Base-by-base conservation (phyloP, 2,113 vertebrate genomes). In the Rhegmatorhina hoffmannsi region DNA sequence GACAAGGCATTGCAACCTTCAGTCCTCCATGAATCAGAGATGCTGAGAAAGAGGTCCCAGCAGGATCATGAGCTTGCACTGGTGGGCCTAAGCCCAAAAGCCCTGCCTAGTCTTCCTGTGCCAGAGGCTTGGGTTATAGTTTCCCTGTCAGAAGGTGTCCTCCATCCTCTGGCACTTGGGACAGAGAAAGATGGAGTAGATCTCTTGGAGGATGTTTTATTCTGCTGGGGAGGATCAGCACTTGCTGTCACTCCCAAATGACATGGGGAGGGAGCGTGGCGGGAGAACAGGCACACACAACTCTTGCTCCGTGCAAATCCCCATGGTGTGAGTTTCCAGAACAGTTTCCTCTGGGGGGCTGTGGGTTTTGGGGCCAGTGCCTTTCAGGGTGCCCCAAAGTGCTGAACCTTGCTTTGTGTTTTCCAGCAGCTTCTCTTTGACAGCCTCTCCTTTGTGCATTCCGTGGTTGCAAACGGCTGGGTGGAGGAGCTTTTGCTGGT, bases 371-470 rank as follows among this genome's bases (percentile, higher is more conserved):
- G 58, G 84, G 24, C 67, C 0, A 8, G 55, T 78, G 68, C 80
- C 59, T 80, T 60, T 59, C 79, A 95, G 89, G 79, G 5, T 83
- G 50, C 59, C 89, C 86, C 80, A 36, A 80, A 66, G 74, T 20
- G 75, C 53, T 2, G 11, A 85, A 84, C 17, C 63, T 76, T 80
- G 73, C 84, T 79, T 67, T 67, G 79, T 7, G 0, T 90, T 91
- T 93, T 83, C 88, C 95, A 88, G 92, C 85, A 95, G 82, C 56
- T 94, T 94, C 96, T 76, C 82, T 83, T 60, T 87, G 95, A 84
- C 92, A 69, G 82, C 15, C 1, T 49, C 82, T 60, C 70, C 92
- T 89, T 84, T 89, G 84, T 78, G 85, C 68, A 13, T 72, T 88
- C 46, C 5, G 34, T 11, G 46, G 38, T 5, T 75, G 82, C 92